Conservation (phyloP, 2,888 invertebrate species). For the Stenodema calcarata region DNA sequence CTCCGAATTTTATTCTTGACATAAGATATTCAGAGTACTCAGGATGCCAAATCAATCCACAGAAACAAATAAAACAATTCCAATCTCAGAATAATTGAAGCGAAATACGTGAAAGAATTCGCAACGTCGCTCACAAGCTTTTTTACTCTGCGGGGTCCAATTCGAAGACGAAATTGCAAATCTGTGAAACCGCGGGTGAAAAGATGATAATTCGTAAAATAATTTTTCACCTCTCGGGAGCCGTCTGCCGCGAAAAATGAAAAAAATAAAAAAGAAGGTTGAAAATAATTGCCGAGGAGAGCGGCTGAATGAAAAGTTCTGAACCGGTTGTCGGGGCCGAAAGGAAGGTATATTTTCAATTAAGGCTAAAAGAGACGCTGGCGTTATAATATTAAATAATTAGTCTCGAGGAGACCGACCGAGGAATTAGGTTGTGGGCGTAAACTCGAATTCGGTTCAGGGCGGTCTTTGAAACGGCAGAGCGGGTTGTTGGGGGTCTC, state of each 20-base stretch:
- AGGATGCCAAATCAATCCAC: neutral
- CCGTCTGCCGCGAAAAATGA: neutral
- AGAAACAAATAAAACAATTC: neutral
- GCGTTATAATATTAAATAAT: constrained; percentile 3
- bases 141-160: neutral
- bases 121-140: neutral
- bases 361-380: neutral
- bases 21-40: neutral
- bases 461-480: neutral
- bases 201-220: neutral
- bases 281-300: neutral
- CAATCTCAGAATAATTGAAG: neutral
- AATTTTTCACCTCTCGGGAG: neutral
- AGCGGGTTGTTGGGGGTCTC: too few species aligned
- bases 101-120: neutral
- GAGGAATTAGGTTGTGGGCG: neutral
- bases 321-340: neutral
- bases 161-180: neutral
- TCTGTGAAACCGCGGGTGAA: neutral
- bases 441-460: neutral
- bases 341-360: neutral
- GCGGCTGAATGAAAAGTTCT: constrained; percentile 5
- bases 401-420: neutral
- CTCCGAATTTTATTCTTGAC: neutral
- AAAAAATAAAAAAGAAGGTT: neutral